These are phyloP conservation scores for Melanerpes formicivorus DNA, from an alignment of 2,113 vertebrate species.

Conservation along the genomic window DNA sequence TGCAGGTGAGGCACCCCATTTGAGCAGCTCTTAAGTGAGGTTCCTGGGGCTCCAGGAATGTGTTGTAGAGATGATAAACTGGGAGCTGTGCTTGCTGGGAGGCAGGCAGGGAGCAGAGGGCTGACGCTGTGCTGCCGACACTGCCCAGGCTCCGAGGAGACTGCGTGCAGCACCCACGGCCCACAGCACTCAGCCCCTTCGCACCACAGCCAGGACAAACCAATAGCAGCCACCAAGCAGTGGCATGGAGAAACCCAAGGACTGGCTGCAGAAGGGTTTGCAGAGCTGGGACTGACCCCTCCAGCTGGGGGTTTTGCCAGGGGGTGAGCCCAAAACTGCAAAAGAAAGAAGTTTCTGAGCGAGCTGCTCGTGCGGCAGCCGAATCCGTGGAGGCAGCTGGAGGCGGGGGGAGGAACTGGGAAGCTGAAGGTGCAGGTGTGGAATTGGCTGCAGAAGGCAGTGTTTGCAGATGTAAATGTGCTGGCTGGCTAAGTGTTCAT, in stretches of 20 bases:
- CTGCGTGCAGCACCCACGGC: fast-evolving
- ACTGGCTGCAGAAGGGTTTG: not conserved
- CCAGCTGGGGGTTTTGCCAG: not conserved
- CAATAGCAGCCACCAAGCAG: not conserved
- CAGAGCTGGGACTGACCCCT: not conserved
- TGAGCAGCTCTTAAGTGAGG: fast-evolving
- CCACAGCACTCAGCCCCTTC: not conserved
- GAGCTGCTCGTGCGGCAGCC: not conserved
- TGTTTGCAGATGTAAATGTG: not conserved
- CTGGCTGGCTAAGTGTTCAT: not conserved
- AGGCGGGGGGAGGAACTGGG: fast-evolving
- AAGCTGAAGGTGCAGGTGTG: not conserved
- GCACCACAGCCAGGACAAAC: fast-evolving
- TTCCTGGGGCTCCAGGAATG: not conserved
- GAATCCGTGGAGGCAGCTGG: not conserved
- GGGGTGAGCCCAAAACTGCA: not conserved
- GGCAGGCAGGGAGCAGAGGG: not conserved
- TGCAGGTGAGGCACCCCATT: not conserved
- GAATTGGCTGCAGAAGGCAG: not conserved
- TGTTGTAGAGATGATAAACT: not conserved
- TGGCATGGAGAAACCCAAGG: not conserved
- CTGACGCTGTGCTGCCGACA: not conserved
- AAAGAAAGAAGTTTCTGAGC: not conserved
- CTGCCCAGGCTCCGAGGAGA: not conserved
- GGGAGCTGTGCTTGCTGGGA: not conserved